phyloP scores from a whole-genome alignment of 30 jellyfish, hydroid and myxozoan genomes.

The Aurelia sp. region DNA sequence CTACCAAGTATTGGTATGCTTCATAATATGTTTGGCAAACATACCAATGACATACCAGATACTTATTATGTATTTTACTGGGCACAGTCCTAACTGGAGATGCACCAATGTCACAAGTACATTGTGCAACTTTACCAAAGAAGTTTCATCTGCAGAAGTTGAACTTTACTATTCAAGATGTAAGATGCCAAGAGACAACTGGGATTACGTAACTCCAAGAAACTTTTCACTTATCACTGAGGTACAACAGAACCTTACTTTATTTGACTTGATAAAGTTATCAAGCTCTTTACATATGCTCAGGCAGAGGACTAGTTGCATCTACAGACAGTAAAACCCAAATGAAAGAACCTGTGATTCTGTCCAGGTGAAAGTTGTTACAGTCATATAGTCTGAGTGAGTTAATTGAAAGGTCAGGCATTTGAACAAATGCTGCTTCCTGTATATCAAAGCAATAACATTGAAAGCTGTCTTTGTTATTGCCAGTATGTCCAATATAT shows the following conservation, averaged over 20 bases:
- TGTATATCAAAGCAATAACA: no score
- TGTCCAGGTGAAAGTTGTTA: no score
- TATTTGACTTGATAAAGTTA: not conserved
- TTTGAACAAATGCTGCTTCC: no score
- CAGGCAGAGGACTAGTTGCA: not conserved
- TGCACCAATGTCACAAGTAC: constrained; percentile 47
- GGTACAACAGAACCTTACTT: constrained; percentile 39
- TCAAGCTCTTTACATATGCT: no score
- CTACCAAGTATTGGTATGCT: constrained; percentile 54
- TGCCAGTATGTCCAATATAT: no score
- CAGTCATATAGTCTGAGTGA: no score
- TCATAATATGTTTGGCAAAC: constrained; percentile 28
- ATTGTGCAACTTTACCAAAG: constrained; percentile 26
- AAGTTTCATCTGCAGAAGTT: constrained; percentile 40
- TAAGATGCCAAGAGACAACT: constrained; percentile 52
- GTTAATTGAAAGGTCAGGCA: no score
- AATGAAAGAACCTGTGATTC: no score
- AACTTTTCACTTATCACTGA: constrained; percentile 67
- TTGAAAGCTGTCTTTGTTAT: no score
- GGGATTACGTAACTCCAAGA: constrained; percentile 63
- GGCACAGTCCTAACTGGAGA: constrained; percentile 88
- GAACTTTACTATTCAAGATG: constrained; percentile 63
- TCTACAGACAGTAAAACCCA: no score
- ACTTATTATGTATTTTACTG: constrained; percentile 79
- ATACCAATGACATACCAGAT: constrained; percentile 62